Evolutionary conservation across 2,113 vertebrate genomes (phyloP).

Genomic region (Arvicanthis niloticus): DNA sequence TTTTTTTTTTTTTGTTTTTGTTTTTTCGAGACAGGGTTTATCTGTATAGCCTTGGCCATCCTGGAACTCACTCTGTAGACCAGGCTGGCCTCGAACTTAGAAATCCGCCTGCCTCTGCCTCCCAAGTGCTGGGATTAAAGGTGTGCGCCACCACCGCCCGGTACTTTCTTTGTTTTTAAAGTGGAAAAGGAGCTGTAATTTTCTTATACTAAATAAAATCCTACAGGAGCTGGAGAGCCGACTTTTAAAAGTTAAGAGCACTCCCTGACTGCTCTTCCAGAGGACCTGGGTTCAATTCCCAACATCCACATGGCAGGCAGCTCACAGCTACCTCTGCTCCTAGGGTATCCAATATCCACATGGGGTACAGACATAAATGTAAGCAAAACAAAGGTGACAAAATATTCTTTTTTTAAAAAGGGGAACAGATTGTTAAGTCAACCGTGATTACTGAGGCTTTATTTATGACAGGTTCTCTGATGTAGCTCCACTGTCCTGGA

Average conservation of each 20-base stretch:
- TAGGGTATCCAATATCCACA: neutral
- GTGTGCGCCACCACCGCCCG: no score
- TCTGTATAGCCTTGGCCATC: no score
- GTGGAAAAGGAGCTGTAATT: neutral
- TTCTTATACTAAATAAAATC: neutral
- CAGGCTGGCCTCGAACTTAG: no score
- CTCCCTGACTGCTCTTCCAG: neutral
- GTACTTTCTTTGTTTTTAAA: neutral
- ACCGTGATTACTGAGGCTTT: neutral
- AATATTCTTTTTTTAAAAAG: neutral
- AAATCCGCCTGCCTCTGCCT: no score
- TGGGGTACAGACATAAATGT: neutral
- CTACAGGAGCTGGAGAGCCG: neutral
- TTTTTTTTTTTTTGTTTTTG: no score
- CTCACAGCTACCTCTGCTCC: neutral
- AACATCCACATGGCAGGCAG: neutral
- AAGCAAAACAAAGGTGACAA: neutral
- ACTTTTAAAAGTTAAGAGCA: neutral
- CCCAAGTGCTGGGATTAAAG: no score
- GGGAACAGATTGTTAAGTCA: neutral
- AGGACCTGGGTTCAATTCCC: neutral
- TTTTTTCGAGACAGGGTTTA: no score
- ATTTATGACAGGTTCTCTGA: neutral
- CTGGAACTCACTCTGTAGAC: no score
- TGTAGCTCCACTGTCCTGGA: neutral